phyloP scores from a whole-genome alignment of 1,140 invertebrate species.

The Apis florea region DNA sequence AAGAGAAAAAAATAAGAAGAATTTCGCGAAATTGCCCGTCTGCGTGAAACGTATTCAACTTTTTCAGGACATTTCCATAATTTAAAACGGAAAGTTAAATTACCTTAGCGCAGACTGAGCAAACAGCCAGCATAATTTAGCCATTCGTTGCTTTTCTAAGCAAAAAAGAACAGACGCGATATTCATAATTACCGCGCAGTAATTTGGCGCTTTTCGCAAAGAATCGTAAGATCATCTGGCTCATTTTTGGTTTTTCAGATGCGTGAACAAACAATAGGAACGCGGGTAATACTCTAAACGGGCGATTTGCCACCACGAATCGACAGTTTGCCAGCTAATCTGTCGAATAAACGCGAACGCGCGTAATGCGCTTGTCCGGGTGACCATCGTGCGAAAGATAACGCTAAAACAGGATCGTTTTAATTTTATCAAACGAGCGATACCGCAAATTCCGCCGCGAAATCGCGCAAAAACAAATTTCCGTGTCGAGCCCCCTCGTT shows the following conservation, averaged over 20 bases:
- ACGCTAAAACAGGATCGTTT: conserved; percentile 14
- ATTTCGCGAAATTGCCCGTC: conserved; percentile 2
- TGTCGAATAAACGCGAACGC: neutral
- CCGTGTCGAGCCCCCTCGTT: neutral
- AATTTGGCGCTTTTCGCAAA: conserved; percentile 26
- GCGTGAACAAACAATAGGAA: neutral
- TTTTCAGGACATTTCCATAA: conserved; percentile 37
- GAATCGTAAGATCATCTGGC: conserved; percentile 3
- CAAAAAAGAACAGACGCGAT: conserved; percentile 41
- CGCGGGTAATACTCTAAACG: neutral
- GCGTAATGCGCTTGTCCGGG: neutral
- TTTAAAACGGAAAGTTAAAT: conserved; percentile 49
- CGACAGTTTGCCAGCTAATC: conserved; percentile 21
- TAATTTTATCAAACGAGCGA: conserved; percentile 40
- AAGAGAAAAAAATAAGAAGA: neutral
- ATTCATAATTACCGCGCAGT: conserved; percentile 28
- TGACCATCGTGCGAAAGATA: neutral
- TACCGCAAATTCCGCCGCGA: conserved; percentile 27
- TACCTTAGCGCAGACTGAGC: neutral
- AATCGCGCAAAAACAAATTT: conserved; percentile 29
- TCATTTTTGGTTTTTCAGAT: neutral
- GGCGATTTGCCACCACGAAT: neutral
- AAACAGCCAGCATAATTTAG: conserved; percentile 41
- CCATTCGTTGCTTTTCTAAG: neutral
- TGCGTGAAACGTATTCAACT: conserved; percentile 15